Base-by-base conservation (phyloP, 1,140 invertebrate species). In the Glossosoma conforme region DNA sequence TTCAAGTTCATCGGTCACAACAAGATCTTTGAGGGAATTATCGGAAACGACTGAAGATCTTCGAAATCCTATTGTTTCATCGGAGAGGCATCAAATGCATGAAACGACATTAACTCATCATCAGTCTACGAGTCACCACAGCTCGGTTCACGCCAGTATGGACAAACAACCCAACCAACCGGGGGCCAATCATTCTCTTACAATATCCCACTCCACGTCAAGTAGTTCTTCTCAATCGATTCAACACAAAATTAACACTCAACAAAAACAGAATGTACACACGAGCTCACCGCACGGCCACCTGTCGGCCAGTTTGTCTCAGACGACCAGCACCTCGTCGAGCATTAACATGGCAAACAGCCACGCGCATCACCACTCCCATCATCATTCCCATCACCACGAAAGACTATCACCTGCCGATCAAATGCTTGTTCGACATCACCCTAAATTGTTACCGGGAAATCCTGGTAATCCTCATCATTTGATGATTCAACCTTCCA, bases 161-260 rank as follows among this genome's bases (percentile, higher is more conserved):
- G 77, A 80, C 53, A 80, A 78, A 61, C 77, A 78, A 54, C 74
- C 72, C 11, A 77, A 71, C 52, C 75, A 78, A 42, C 69, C 66
- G 11, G 76, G 76, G 9, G 70, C 75, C 15, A 77, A 75, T 53
- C 76, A 77, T 59, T 77, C 77, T 13, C 72, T 82, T 35, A 81
- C 80, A 4, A 81, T 83, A 59, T 81, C 78, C 3, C 81, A 83
- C 61, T 81, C 80, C 5, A 80, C 79, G 10, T 80, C 77, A 24
- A 81, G 78, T 20, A 81, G 78, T 66, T 78, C 74, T 36, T 78
- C 71, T 57, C 79, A 74, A 61, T 79, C 77, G 30, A 78, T 78
- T 45, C 77, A 78, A 50, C 77, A 79, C 52, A 79, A 79, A 63
- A 77, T 78, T 10, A 76, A 76, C 60, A 75, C 71, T 17, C 71